A percentile compares a stretch with the other conserved stretches of the same genome.
These are phyloP conservation scores for Hypanus sabinus DNA, from an alignment of 2,113 vertebrate species.

Conservation along the genomic window DNA sequence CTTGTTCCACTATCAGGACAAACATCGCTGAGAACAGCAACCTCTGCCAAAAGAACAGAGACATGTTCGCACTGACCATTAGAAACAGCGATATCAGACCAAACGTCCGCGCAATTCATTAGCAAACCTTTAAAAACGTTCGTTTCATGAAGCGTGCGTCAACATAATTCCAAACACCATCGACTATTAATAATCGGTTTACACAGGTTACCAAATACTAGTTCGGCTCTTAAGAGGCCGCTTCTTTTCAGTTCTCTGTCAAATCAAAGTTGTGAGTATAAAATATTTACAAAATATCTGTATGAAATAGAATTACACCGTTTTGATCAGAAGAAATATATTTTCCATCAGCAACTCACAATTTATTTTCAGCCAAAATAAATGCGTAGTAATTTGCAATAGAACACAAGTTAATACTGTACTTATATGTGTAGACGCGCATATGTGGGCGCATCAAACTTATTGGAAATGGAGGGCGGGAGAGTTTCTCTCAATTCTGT, in stretches of 20 bases:
- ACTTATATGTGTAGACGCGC: not conserved
- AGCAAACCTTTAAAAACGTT: not conserved
- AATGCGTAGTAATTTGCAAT: not conserved
- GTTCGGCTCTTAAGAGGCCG: not conserved
- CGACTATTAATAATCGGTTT: not conserved
- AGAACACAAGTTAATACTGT: not conserved
- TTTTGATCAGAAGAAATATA: not conserved
- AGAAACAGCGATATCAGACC: not conserved
- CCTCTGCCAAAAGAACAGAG: not conserved
- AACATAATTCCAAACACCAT: not conserved
- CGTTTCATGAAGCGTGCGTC: not conserved
- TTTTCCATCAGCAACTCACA: not conserved
- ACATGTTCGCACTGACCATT: not conserved
- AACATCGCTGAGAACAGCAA: slow-evolving; percentile 59
- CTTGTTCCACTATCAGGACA: slow-evolving; percentile 51
- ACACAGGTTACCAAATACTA: not conserved
- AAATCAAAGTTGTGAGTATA: not conserved
- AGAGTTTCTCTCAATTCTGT: not conserved
- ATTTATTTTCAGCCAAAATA: not conserved
- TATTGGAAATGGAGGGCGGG: not conserved
- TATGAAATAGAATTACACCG: not conserved
- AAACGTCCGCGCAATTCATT: not conserved
- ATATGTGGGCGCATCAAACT: no score
- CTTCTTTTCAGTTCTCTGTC: not conserved
- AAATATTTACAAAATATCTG: not conserved